Base-by-base conservation (phyloP, 2,113 vertebrate species). In the Oncorhynchus gorbuscha region DNA sequence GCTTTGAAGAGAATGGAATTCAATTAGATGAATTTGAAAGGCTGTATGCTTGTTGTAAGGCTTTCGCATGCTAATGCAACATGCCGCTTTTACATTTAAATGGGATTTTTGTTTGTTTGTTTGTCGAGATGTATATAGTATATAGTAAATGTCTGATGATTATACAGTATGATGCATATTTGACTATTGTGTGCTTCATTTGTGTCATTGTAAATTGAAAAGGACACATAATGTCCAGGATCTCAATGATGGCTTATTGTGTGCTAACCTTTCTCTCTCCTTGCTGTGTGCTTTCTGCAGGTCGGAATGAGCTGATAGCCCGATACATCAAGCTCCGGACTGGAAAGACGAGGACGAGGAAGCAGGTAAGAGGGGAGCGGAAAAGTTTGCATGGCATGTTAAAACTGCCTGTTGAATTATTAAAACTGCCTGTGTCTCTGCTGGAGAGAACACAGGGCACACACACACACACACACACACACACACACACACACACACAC, bases 271-370 rank as follows among this genome's bases (percentile, higher is more conserved):
- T 16, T 62, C 59, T 62, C n/a, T 24, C 59, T 62, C 59, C 61
- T 24, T 67, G 13, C 59, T 62, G 2, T 22, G 7, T 62, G 7
- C 18, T 78, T 71, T 69, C 30, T 65, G 6, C 72, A 99, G 98
- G 98, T 95, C 97, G 98, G 86, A 99, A 99, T 93, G 98, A 99
- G 92, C 93, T 99, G 90, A 99, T 99, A 93, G 98, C 98, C 87
- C 95, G 98, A 96, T 99, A 99, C 94, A 99, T 99, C 93, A 99
- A 99, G 90, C 95, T 99, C 83, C 95, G 98, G 84, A 99, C 98
- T 20, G 98, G 98, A 74, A 99, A 99, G 94, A 99, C 98, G 83
- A 95, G 98, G 92, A 99, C 98, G 89, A 95, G 98, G 86, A 99
- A 99, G 89, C 98, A 99, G 97, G 98, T 99, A 96, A 95, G 39